Base-by-base conservation (phyloP, 1,140 invertebrate species). In the Akabosia matsudoensis region DNA sequence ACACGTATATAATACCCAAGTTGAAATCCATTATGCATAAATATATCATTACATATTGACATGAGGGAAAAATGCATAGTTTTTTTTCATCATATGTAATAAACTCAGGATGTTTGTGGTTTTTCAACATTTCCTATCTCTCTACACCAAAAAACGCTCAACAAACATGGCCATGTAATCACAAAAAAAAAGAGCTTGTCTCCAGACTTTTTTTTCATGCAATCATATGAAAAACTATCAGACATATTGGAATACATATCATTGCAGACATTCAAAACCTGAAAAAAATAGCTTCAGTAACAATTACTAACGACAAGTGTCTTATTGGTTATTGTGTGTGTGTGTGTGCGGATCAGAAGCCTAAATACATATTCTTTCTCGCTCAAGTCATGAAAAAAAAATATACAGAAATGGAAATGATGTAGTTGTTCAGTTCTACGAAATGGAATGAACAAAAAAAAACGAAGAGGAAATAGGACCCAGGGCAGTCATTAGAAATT, bases 91-190 rank as follows among this genome's bases (percentile, higher is more conserved):
- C 28, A 67, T 13, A 7, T 67, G 61, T 67, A 67, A 67, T 67
- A 67, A 67, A 67, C 7, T 22, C 61, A 67, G 61, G 61, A 67
- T 67, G 61, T 67, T 67, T 67, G 61, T 67, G 61, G 61, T 67
- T 67, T 67, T 67, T 30, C 26, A 67, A 67, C 61, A 67, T 67
- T 67, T 67, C 61, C 61, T 67, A 67, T 67, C 30, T 16, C 22
- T 30, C 24, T 22, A 10, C 24, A 10, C 24, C 54, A 7, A n/a
- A 10, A 61, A 13, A 61, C 37, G 7, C 37, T 45, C 7, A 45
- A 45, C 54, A 56, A 13, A n/a, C 54, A 56, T 22, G 24, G 7
- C 3, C 37, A 45, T 10, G 37, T 18, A 45, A 45, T 45, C 7
- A 10, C 7, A 10, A 45, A 7, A 45, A 45, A 10, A 10, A 18